Percentiles rank a stretch among this genome's conserved stretches.
These are phyloP conservation scores for Bugulina stolonifera DNA, from an alignment of 2,888 invertebrate species.

Conservation along the genomic window DNA sequence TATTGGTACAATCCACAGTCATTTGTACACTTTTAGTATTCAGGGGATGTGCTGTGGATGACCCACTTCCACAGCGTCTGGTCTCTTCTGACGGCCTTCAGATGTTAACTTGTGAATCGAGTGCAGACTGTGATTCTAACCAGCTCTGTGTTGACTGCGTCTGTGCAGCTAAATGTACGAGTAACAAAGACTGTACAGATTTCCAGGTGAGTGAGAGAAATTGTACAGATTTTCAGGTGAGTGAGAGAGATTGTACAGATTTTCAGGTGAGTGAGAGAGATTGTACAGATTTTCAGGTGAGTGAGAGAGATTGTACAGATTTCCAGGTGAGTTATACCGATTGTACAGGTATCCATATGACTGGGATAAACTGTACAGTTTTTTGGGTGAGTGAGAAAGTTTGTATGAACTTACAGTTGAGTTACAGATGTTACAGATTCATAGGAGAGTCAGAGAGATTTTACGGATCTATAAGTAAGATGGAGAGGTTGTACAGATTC, in stretches of 20 bases:
- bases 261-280: neutral
- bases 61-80: neutral
- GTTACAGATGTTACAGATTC: neutral
- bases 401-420: too few species aligned
- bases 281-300: too few species aligned
- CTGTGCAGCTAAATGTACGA: constrained; percentile 5
- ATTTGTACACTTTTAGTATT: too few species aligned
- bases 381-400: neutral
- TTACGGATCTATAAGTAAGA: too few species aligned
- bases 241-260: neutral
- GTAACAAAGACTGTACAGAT: neutral
- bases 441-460: too few species aligned
- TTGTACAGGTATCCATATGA: neutral
- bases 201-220: neutral
- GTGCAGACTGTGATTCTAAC: neutral
- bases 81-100: neutral
- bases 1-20: too few species aligned
- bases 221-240: too few species aligned
- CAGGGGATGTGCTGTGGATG: neutral
- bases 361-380: neutral
- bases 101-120: neutral
- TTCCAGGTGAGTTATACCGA: too few species aligned
- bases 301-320: too few species aligned
- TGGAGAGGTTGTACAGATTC: too few species aligned
- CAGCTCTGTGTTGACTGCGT: constrained; percentile 13